These are phyloP conservation scores for Chrysomela aeneicollis DNA, from an alignment of 2,888 invertebrate genomes.

Conservation along the genomic window DNA sequence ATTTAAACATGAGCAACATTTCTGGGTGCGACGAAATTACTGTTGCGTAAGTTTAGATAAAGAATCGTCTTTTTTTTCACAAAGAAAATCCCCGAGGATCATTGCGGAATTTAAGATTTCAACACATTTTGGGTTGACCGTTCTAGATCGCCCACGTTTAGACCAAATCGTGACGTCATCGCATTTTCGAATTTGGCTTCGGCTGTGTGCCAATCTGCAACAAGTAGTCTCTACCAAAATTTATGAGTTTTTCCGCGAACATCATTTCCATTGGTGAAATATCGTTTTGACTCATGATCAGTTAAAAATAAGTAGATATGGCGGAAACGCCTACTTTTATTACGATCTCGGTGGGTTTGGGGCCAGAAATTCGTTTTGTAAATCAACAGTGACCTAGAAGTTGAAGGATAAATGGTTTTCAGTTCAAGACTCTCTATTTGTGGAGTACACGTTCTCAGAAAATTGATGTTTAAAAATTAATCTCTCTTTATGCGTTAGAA, in stretches of 20 bases:
- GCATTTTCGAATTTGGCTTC: conserved; percentile 2
- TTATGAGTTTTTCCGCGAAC: conserved; percentile 28
- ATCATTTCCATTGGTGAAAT: conserved; percentile 1
- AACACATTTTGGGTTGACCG: background rate
- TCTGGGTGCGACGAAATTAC: no score
- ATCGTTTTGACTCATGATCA: conserved; percentile 15
- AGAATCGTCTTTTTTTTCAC: no score
- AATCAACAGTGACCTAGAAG: background rate
- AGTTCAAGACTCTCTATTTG: no score
- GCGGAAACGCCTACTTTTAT: background rate
- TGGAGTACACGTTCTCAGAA: background rate
- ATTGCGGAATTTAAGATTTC: no score
- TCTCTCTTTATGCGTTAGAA: no score
- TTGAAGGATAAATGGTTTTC: background rate
- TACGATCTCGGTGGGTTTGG: background rate
- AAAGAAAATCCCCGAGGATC: no score
- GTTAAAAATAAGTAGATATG: background rate
- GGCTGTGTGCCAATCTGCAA: conserved; percentile 1
- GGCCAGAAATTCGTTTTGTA: background rate
- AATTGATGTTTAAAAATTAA: no score
- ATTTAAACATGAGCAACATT: no score
- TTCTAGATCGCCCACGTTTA: background rate
- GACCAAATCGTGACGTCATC: background rate
- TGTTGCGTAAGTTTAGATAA: no score
- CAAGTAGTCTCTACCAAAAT: conserved; percentile 23